Conservation (phyloP, 2,113 vertebrate species). For the Atractosteus spatula region DNA sequence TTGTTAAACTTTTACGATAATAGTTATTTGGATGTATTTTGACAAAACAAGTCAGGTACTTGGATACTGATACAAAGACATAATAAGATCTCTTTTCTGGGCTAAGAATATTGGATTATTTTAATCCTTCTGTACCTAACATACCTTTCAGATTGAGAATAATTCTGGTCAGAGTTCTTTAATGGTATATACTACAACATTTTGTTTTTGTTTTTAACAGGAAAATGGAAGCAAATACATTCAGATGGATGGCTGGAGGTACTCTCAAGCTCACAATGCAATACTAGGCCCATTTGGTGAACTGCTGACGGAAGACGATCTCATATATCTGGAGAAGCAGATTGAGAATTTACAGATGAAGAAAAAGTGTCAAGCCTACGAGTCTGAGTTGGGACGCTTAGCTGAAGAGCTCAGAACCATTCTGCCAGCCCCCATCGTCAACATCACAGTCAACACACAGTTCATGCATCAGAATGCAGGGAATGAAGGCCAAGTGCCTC, state of each 20-base stretch:
- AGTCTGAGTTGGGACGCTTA: slow-evolving; percentile 77
- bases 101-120: too few species aligned
- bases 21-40: too few species aligned
- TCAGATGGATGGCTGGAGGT: slow-evolving; percentile 78
- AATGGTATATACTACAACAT: not conserved
- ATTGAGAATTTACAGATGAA: slow-evolving; percentile 79
- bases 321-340: slow-evolving; percentile 83
- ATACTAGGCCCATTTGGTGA: slow-evolving; percentile 92
- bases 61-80: too few species aligned
- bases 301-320: slow-evolving; percentile 86
- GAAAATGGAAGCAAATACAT: slow-evolving; percentile 62
- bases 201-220: slow-evolving; percentile 37
- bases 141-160: not conserved
- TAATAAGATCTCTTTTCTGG: too few species aligned
- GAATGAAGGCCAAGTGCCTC: slow-evolving; percentile 52
- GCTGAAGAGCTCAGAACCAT: slow-evolving; percentile 79
- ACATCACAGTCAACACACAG: slow-evolving; percentile 79
- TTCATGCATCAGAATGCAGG: slow-evolving; percentile 57
- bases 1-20: too few species aligned
- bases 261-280: slow-evolving; percentile 81
- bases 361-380: slow-evolving; percentile 76
- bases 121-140: not conserved
- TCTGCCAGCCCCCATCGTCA: slow-evolving; percentile 82
- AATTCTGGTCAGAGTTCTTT: not conserved
- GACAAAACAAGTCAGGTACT: too few species aligned